Evolutionary conservation across 2,888 invertebrate species (phyloP).

Genomic region (Papilio gigon): DNA sequence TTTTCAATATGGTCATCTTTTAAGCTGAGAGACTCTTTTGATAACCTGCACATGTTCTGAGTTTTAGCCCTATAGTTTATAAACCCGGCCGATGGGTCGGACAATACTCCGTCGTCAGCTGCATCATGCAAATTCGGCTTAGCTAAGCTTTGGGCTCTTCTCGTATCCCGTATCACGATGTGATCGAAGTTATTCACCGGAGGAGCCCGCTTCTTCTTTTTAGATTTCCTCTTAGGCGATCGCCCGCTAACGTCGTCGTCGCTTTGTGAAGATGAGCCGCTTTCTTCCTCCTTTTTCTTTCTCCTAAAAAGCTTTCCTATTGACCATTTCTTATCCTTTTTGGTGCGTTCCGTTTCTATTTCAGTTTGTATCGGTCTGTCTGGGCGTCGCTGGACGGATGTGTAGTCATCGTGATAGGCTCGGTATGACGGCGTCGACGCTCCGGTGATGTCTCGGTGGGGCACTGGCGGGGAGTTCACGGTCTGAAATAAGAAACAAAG

Average conservation of each 20-base stretch:
- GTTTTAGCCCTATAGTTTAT: slow-evolving; percentile 71
- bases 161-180: slow-evolving; percentile 82
- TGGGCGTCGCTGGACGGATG: slow-evolving; percentile 65
- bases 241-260: slow-evolving; percentile 74
- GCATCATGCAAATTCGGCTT: slow-evolving; percentile 67
- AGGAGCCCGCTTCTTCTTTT: slow-evolving; percentile 80
- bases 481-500: slow-evolving; percentile 70
- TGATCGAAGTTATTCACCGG: slow-evolving; percentile 85
- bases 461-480: slow-evolving; percentile 78
- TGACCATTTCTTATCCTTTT: slow-evolving; percentile 90
- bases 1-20: slow-evolving; percentile 68
- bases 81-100: slow-evolving; percentile 82
- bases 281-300: slow-evolving; percentile 87
- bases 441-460: slow-evolving; percentile 70
- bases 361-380: slow-evolving; percentile 65
- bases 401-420: slow-evolving; percentile 72
- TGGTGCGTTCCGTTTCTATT: slow-evolving; percentile 69
- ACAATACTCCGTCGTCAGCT: slow-evolving; percentile 80
- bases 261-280: slow-evolving; percentile 80
- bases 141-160: slow-evolving; percentile 77
- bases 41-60: slow-evolving; percentile 65
- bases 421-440: slow-evolving; percentile 63
- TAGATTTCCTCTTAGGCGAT: slow-evolving; percentile 71
- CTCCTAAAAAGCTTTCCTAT: slow-evolving; percentile 90
- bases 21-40: slow-evolving; percentile 70